These are phyloP conservation scores for Dallia pectoralis DNA, from an alignment of 2,797 vertebrate genomes.

Conservation along the genomic window DNA sequence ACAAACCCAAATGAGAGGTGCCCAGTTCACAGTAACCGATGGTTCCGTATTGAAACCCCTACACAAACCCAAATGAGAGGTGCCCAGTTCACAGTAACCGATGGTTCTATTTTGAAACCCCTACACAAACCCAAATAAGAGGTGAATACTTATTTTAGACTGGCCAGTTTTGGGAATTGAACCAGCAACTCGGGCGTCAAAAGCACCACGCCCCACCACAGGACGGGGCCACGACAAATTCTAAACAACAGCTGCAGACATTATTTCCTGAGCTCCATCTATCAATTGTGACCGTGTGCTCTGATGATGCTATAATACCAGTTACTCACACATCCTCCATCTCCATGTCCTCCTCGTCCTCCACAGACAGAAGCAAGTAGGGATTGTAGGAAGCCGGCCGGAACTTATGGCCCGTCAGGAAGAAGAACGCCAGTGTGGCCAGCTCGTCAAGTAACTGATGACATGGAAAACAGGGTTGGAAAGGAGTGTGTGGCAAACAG, in stretches of 20 bases:
- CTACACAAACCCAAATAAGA: neutral
- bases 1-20: neutral
- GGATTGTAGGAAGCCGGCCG: constrained; percentile 84
- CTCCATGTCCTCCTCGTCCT: constrained; percentile 81
- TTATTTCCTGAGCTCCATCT: neutral
- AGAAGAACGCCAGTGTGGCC: constrained; percentile 82
- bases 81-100: no score
- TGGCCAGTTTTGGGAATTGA: no score
- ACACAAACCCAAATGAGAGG: neutral
- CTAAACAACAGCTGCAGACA: neutral
- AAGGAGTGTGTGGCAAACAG: neutral
- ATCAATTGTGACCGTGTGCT: neutral
- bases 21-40: neutral
- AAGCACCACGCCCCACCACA: no score
- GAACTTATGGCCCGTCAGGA: constrained; percentile 86
- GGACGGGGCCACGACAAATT: neutral
- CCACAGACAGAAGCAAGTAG: constrained; percentile 83
- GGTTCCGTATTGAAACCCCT: neutral
- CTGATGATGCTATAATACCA: neutral
- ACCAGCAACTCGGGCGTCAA: no score
- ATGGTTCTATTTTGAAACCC: no score
- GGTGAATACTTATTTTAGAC: no score
- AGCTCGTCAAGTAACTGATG: constrained; percentile 81
- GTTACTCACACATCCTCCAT: constrained; percentile 84
- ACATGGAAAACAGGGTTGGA: neutral